Conservation (phyloP, 2,113 vertebrate genomes). For the Megalops atlanticus region DNA sequence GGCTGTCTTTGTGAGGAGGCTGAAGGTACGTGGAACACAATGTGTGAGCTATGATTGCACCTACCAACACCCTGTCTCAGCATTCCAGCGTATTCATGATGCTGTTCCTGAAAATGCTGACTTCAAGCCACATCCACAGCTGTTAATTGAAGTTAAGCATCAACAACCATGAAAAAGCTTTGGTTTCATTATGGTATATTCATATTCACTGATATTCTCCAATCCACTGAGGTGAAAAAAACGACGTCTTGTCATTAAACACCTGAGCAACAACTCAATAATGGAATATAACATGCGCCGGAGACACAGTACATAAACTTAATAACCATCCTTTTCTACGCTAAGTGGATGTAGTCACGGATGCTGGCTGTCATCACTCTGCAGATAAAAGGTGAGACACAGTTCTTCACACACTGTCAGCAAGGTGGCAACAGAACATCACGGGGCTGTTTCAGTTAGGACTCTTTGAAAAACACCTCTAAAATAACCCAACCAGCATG, state of each 20-base stretch:
- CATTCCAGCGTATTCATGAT: neutral
- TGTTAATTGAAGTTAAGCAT: neutral
- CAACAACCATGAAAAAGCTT: neutral
- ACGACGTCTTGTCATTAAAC: constrained; percentile 9
- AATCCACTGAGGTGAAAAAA: neutral
- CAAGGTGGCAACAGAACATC: neutral
- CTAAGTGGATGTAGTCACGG: neutral
- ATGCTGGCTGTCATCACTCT: neutral
- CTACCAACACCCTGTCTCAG: neutral
- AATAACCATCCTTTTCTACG: neutral
- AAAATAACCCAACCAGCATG: neutral
- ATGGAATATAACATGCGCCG: neutral
- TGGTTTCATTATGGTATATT: too few relatives aligned
- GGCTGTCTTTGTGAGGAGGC: too few relatives aligned
- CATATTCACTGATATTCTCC: too few relatives aligned
- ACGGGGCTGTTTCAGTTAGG: neutral
- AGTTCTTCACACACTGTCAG: neutral
- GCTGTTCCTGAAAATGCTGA: neutral
- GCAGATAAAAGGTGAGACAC: neutral
- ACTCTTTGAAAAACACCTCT: neutral
- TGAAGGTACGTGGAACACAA: neutral
- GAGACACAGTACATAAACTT: neutral
- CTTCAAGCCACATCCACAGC: constrained; percentile 1
- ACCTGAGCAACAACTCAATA: neutral
- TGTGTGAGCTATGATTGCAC: neutral